These are phyloP conservation scores for Pyrrhosoma nymphula DNA, from an alignment of 2,888 invertebrate species.

Conservation along the genomic window DNA sequence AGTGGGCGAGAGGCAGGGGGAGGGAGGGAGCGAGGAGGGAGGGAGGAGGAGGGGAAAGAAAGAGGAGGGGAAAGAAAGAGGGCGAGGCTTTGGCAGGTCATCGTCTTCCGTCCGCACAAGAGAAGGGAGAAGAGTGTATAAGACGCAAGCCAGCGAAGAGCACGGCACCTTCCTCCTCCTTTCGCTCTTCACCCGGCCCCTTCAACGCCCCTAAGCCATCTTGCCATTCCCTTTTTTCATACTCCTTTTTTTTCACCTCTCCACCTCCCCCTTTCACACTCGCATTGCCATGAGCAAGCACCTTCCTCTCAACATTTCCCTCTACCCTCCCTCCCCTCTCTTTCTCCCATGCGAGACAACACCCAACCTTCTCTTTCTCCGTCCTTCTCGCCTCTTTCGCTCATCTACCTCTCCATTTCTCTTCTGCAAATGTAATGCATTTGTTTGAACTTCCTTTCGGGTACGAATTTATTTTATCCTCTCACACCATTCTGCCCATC, in stretches of 20 bases:
- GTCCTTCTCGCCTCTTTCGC: background rate
- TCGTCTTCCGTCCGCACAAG: conserved; percentile 18
- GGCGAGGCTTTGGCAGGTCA: conserved; percentile 54
- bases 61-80: background rate
- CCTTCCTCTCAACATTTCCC: background rate
- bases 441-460: background rate
- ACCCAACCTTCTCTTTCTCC: no score
- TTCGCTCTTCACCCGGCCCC: background rate
- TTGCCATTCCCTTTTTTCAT: conserved; percentile 2
- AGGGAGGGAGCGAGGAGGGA: background rate
- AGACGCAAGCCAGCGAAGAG: conserved; percentile 30
- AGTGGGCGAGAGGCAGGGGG: background rate
- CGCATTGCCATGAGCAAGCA: background rate
- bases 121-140: background rate
- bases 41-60: background rate
- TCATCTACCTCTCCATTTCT: no score
- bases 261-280: background rate
- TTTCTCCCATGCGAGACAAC: background rate
- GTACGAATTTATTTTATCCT: no score
- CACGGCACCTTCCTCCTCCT: conserved; percentile 17
- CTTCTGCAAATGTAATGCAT: no score
- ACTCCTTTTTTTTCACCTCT: conserved; percentile 4
- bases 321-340: background rate
- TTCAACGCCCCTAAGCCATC: background rate
- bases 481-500: no score